Evolutionary conservation across 2,113 vertebrate species (phyloP).

Genomic region (Fregata magnificens): DNA sequence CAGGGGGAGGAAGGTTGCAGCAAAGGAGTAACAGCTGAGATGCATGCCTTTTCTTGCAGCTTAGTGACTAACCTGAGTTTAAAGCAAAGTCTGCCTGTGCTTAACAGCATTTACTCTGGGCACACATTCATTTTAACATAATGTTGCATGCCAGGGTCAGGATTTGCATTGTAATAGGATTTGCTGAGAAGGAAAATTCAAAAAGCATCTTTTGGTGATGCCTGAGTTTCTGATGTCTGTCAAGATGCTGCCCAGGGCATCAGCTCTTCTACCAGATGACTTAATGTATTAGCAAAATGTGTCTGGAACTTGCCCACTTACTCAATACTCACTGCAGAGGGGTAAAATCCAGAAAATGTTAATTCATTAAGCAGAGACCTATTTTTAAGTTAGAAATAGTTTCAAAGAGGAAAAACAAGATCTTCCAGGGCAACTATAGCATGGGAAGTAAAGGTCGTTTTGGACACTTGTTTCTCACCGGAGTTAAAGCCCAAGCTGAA

Average conservation of each 20-base stretch:
- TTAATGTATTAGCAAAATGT: not conserved
- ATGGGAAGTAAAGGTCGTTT: not conserved
- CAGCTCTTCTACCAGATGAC: not conserved
- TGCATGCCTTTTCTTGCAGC: not conserved
- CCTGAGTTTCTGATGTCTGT: not conserved
- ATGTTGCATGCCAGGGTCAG: not conserved
- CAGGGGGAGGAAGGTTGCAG: not conserved
- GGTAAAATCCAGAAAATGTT: slow-evolving; percentile 2
- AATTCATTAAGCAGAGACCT: not conserved
- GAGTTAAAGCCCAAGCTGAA: not conserved
- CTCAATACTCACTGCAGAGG: not conserved
- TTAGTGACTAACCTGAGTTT: not conserved
- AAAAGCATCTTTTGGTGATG: not conserved
- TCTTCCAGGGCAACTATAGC: not conserved
- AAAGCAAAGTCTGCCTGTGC: not conserved
- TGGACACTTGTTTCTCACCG: not conserved
- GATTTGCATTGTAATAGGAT: not conserved
- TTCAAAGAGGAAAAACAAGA: not conserved
- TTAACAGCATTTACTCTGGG: not conserved
- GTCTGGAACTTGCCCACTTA: not conserved
- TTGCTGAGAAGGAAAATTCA: not conserved
- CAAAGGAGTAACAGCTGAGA: not conserved
- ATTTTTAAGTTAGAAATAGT: not conserved
- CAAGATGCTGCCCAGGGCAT: not conserved
- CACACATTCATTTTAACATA: not conserved